These are phyloP conservation scores for Mastomys natalensis DNA, from an alignment of 2,113 vertebrate species.

Conservation along the genomic window DNA sequence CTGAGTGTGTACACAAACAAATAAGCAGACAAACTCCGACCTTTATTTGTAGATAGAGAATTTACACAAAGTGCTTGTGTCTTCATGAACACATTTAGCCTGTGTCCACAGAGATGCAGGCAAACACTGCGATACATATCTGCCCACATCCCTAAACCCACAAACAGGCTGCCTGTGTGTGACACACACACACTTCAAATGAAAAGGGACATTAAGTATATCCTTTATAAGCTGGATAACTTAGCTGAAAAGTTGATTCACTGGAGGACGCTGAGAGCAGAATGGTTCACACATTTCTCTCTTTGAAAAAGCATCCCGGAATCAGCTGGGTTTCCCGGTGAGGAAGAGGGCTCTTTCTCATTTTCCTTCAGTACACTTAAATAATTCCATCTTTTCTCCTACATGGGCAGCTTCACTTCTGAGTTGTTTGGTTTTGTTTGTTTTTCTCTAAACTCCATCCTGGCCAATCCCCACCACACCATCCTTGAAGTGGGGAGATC, in stretches of 20 bases:
- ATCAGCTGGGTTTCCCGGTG: rapidly evolving
- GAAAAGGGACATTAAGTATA: not conserved
- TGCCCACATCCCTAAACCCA: not conserved
- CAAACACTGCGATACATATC: not conserved
- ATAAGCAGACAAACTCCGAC: not conserved
- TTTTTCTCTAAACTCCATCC: not conserved
- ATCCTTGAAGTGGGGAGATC: not conserved
- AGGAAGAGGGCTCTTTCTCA: slow-evolving; percentile 1
- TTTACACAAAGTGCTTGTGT: not conserved
- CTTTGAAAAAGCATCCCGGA: slow-evolving; percentile 30
- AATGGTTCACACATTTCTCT: not conserved
- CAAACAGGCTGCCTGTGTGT: not conserved
- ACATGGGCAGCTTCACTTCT: not conserved
- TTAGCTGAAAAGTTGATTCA: not conserved
- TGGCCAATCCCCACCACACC: no score
- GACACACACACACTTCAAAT: not conserved
- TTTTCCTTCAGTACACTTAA: slow-evolving; percentile 29
- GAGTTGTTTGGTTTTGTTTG: not conserved
- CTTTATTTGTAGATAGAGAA: slow-evolving; percentile 52
- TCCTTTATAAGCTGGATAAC: not conserved
- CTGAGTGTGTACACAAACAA: not conserved
- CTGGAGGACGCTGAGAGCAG: not conserved
- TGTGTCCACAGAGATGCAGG: not conserved
- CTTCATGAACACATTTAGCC: not conserved
- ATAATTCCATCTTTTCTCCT: not conserved